A percentile compares a stretch with the other conserved stretches of the same genome.
Conservation (phyloP, 2,797 vertebrate species). For the Thalassophryne amazonica region DNA sequence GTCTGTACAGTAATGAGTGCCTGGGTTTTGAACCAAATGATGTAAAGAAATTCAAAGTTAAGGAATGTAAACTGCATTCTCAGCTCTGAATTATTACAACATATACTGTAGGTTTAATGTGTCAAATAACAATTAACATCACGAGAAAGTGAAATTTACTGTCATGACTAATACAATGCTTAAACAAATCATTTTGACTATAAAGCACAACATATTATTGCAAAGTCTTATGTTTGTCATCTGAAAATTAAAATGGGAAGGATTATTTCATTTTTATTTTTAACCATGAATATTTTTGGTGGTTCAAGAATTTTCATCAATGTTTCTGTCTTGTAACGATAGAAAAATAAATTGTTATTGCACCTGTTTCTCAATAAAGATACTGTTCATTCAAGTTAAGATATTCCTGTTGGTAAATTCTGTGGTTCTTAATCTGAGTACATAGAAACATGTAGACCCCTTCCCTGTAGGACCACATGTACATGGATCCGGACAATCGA, state of each 20-base stretch:
- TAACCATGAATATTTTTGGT: constrained; percentile 7
- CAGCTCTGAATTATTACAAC: background rate
- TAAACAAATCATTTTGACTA: constrained; percentile 20
- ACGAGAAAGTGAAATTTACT: background rate
- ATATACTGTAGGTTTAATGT: background rate
- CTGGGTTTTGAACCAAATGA: constrained; percentile 32
- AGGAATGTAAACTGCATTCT: constrained; percentile 20
- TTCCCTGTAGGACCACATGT: too few species aligned
- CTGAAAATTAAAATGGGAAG: constrained; percentile 6
- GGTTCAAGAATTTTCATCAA: constrained; percentile 12
- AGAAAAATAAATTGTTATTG: constrained; percentile 57
- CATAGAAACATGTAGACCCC: too few species aligned
- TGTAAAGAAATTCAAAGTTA: constrained; percentile 10
- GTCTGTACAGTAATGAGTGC: constrained; percentile 36
- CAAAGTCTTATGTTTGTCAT: constrained; percentile 9
- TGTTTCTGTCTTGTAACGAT: constrained; percentile 53
- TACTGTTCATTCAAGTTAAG: too few species aligned
- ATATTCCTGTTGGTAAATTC: too few species aligned
- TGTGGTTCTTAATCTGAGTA: too few species aligned
- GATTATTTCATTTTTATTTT: too few species aligned
- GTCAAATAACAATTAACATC: background rate
- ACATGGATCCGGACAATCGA: too few species aligned
- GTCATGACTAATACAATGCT: background rate
- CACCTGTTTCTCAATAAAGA: too few species aligned
- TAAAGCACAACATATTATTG: constrained; percentile 55